Conservation (phyloP, 2,888 invertebrate genomes). For the Axea sp. region DNA sequence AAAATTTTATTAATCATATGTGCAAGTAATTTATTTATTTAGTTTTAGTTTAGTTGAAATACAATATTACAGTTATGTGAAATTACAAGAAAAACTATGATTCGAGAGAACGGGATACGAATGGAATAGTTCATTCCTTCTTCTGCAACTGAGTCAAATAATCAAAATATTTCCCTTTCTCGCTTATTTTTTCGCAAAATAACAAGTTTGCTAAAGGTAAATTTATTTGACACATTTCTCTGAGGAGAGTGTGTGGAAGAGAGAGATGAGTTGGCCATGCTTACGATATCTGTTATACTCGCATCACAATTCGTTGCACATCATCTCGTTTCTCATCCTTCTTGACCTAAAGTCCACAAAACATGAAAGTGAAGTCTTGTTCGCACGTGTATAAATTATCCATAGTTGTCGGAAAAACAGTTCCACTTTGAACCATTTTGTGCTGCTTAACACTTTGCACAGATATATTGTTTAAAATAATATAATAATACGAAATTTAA, state of each 20-base stretch:
- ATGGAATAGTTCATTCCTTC: constrained; percentile 6
- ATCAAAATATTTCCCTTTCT: constrained; percentile 37
- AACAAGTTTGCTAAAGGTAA: constrained; percentile 54
- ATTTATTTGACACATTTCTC: constrained; percentile 51
- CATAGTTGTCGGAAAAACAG: constrained; percentile 34
- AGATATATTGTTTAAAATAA: too few species aligned
- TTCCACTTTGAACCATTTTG: constrained; percentile 19
- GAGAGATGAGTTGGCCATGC: constrained; percentile 27
- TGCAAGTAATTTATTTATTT: too few species aligned
- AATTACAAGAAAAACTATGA: too few species aligned
- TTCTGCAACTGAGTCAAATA: constrained; percentile 29
- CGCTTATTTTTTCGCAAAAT: constrained; percentile 34
- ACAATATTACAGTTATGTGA: too few species aligned
- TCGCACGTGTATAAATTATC: constrained; percentile 54
- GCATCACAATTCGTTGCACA: constrained; percentile 48
- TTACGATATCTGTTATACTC: constrained; percentile 47
- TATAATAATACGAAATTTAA: too few species aligned
- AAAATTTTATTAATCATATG: too few species aligned
- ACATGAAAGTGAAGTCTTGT: constrained; percentile 50
- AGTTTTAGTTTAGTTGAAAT: too few species aligned
- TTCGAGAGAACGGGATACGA: constrained; percentile 4
- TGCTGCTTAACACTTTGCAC: constrained; percentile 5
- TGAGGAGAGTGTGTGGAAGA: constrained; percentile 18
- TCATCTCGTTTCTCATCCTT: constrained; percentile 45
- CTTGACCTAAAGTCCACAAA: constrained; percentile 55